Base-by-base conservation (phyloP, 1,140 invertebrate genomes). In the Pseudomyrmex gracilis region DNA sequence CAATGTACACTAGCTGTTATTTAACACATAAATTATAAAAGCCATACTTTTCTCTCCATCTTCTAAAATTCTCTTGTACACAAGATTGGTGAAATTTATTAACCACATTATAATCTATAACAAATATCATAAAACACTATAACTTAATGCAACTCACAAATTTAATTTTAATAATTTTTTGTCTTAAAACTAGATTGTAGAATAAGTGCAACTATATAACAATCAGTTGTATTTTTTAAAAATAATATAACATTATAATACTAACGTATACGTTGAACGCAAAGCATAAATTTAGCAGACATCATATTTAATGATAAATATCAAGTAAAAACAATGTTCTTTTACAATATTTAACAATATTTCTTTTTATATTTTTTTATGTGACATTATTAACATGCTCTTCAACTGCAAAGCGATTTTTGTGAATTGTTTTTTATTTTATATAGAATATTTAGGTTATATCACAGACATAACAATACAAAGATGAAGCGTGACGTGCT, bases 41-140 rank as follows among this genome's bases (percentile, higher is more conserved):
- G 66, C 60, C 86, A 68, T 87, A 92, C 91, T 55, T 20, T 7
- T 15, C 1, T 82, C 91, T 91, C 87, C 90, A 92, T 15, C 73
- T 51, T 10, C 85, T 77, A 53, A 34, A 5, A 34, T 89, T 53
- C 22, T 45, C 71, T 47, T 53, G 77, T 2, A 51, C 5, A 4
- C 63, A 67, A 60, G 89, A 86, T 64, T 76, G 89, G 61, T 91
- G 90, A 78, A 92, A 88, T 45, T 67, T 67, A 71, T 82, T 90
- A 15, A 53, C 5, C 5, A 13, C 20, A 57, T 17, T 9, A 0
- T 68, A 67, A 85, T 63, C 77, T 88, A 24, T 34, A 85, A 88
- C 2, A 7, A 55, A 63, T 55, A 58, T n/a, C 51, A 34, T 57
- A 49, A 53, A 58, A 47, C 12, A 43, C 3, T 34, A 2, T 2